These are phyloP conservation scores for Acropternis orthonyx DNA, from an alignment of 2,797 vertebrate genomes.

Conservation along the genomic window DNA sequence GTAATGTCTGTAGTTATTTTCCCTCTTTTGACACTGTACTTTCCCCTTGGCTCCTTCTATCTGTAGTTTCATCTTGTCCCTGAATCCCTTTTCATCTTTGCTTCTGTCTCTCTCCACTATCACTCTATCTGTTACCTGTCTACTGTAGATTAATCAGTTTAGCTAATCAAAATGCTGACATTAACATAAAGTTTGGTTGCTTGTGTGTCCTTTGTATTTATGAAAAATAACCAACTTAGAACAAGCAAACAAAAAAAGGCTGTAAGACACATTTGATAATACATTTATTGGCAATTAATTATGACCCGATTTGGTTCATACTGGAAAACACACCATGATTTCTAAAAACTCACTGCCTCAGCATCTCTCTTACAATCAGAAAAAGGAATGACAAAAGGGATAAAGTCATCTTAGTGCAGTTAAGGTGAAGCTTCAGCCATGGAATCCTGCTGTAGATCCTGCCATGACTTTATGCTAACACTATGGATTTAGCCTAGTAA, in stretches of 20 bases:
- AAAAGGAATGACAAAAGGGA: not conserved
- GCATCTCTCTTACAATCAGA: not conserved
- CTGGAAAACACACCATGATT: not conserved
- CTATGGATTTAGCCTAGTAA: not conserved
- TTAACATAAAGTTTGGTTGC: slow-evolving; percentile 21
- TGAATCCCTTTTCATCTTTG: slow-evolving; percentile 25
- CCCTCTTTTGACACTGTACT: slow-evolving; percentile 1
- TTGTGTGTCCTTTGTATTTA: not conserved
- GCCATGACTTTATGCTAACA: not conserved
- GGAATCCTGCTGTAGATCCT: not conserved
- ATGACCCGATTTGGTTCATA: not conserved
- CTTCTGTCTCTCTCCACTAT: slow-evolving; percentile 1
- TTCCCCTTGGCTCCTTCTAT: not conserved
- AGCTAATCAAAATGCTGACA: slow-evolving; percentile 38
- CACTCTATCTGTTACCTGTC: not conserved
- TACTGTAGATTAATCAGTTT: slow-evolving; percentile 25
- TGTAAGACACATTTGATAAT: not conserved
- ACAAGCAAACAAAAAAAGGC: not conserved
- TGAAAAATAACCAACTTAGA: slow-evolving; percentile 23
- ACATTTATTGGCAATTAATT: not conserved
- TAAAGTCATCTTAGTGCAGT: not conserved
- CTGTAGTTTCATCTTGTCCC: not conserved
- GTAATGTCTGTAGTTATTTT: not conserved
- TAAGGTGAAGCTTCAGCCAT: not conserved
- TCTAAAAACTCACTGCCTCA: not conserved